A percentile compares a stretch with the other conserved stretches of the same genome.
phyloP scores from a whole-genome alignment of 1,140 invertebrate genomes.

The Mizuhopecten yessoensis region DNA sequence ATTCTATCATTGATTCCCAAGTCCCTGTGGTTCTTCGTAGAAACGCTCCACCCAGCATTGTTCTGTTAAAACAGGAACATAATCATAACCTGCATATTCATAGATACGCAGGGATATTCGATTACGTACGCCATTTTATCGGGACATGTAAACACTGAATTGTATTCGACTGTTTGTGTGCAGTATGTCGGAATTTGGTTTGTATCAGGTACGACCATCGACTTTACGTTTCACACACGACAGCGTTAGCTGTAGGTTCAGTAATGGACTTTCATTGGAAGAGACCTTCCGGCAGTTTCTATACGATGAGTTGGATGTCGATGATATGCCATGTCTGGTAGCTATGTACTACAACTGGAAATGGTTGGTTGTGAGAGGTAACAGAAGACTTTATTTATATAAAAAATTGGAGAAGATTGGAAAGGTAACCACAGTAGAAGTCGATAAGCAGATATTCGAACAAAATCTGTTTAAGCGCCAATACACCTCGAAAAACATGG shows the following conservation, averaged over 20 bases:
- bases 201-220: constrained; percentile 46
- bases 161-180: no score
- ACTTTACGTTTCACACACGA: constrained; percentile 52
- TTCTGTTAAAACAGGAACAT: no score
- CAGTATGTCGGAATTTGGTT: not conserved
- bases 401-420: constrained; percentile 44
- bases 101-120: no score
- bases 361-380: constrained; percentile 55
- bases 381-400: constrained; percentile 50
- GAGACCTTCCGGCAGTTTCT: constrained; percentile 16
- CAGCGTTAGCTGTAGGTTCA: constrained; percentile 46
- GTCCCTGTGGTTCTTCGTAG: no score
- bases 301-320: constrained; percentile 2
- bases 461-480: constrained; percentile 14
- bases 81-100: no score
- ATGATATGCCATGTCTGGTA: constrained; percentile 28
- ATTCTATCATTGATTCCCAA: no score
- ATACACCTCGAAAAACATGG: no score
- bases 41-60: no score
- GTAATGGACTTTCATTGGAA: constrained; percentile 44
- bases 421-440: constrained; percentile 36
- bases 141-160: no score
- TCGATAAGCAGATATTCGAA: constrained; percentile 44
- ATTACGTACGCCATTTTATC: no score
- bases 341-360: constrained; percentile 46